Conservation (phyloP, 2,797 vertebrate genomes). For the Protosalanx chinensis region DNA sequence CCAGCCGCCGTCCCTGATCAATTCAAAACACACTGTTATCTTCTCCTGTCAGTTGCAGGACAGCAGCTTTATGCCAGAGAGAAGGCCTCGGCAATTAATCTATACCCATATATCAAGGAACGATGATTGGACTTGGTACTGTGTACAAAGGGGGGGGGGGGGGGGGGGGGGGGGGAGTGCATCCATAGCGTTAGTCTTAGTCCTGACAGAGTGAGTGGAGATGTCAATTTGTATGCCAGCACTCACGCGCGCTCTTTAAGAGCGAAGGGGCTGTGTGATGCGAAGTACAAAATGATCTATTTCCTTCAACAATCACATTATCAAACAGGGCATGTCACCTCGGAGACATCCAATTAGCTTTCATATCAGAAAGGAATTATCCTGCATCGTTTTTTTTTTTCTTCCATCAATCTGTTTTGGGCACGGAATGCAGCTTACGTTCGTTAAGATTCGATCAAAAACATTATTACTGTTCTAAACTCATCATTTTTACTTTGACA, state of each 20-base stretch:
- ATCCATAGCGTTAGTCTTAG: too few species aligned
- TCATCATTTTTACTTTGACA: neutral
- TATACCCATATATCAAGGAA: slow-evolving; percentile 8
- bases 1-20: slow-evolving; percentile 37
- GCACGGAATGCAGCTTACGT: neutral
- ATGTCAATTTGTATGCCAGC: slow-evolving; percentile 9
- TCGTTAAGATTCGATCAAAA: neutral
- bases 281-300: slow-evolving; percentile 42
- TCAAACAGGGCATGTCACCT: slow-evolving; percentile 35
- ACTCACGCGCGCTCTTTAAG: slow-evolving; percentile 51
- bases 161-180: too few species aligned
- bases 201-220: neutral
- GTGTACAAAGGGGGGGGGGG: neutral
- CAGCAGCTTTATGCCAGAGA: slow-evolving; percentile 30
- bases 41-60: slow-evolving; percentile 36
- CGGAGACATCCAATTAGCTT: slow-evolving; percentile 39
- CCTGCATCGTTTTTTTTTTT: neutral
- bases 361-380: slow-evolving; percentile 24
- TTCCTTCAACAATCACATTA: slow-evolving; percentile 22
- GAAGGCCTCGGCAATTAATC: slow-evolving; percentile 44
- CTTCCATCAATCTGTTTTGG: neutral
- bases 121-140: slow-evolving; percentile 9
- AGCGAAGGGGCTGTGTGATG: slow-evolving; percentile 47
- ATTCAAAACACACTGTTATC: slow-evolving; percentile 44
- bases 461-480: neutral